These are phyloP conservation scores for Sciurus carolinensis DNA, from an alignment of 2,797 vertebrate species.

Conservation along the genomic window DNA sequence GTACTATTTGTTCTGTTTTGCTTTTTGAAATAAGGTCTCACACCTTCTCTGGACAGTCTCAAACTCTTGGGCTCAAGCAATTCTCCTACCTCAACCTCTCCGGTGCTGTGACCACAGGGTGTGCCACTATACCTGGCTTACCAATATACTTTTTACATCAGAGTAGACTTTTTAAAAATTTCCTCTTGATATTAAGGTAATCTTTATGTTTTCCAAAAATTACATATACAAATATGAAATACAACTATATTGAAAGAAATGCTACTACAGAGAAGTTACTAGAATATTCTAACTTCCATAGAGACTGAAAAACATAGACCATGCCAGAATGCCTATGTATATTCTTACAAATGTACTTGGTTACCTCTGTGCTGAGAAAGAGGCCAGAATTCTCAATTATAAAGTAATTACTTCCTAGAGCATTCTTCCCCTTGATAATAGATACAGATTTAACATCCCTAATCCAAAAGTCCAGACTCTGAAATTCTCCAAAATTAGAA, in stretches of 20 bases:
- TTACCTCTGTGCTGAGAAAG: slow-evolving; percentile 41
- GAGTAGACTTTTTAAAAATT: background rate
- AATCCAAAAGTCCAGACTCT: background rate
- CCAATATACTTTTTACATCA: background rate
- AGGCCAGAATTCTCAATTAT: background rate
- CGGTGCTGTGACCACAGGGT: too few relatives aligned
- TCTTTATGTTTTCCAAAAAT: background rate
- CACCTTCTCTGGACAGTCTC: background rate
- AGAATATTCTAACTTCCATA: slow-evolving; percentile 62
- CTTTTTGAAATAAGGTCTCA: background rate
- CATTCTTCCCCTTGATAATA: slow-evolving; percentile 5
- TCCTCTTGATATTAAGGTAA: slow-evolving; percentile 50
- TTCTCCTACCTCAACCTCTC: too few relatives aligned
- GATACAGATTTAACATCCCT: background rate
- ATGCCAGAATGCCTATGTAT: slow-evolving; percentile 4
- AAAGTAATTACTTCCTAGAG: background rate
- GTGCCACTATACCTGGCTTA: too few relatives aligned
- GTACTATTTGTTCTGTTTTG: background rate
- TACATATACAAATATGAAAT: background rate
- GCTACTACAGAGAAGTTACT: slow-evolving; percentile 52
- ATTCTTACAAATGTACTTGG: slow-evolving; percentile 63
- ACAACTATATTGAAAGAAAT: slow-evolving; percentile 72
- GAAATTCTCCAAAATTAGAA: background rate
- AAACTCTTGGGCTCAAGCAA: background rate
- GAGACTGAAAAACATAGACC: slow-evolving; percentile 37